phyloP scores from a whole-genome alignment of 1,140 invertebrate genomes.

The Odontomachus brunneus region DNA sequence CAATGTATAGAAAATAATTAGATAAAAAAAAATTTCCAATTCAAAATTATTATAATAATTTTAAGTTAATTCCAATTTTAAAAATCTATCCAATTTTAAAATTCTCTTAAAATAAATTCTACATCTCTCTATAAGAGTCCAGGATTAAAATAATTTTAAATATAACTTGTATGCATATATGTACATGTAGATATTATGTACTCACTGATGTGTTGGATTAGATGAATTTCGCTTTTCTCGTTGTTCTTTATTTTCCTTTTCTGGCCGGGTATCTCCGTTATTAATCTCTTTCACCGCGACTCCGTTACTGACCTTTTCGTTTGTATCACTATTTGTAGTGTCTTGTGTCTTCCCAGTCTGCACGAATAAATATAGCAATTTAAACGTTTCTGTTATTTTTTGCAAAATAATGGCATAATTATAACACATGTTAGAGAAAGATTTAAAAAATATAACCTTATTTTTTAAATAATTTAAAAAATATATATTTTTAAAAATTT shows the following conservation, averaged over 20 bases:
- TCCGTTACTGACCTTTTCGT: conserved; percentile 83
- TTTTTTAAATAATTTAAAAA: background rate
- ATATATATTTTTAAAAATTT: no score
- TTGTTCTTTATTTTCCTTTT: conserved; percentile 83
- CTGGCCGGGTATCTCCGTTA: conserved; percentile 80
- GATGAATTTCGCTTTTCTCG: conserved; percentile 81
- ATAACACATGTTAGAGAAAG: background rate
- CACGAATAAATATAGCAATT: conserved; percentile 59
- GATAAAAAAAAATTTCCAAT: conserved; percentile 3
- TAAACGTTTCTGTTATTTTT: background rate
- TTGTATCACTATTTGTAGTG: conserved; percentile 70
- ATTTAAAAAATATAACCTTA: background rate
- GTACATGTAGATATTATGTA: conserved; percentile 20
- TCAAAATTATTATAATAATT: background rate
- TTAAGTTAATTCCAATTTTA: no score
- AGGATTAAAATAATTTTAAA: no score
- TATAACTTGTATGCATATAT: background rate
- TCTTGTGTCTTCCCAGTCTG: conserved; percentile 80
- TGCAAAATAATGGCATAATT: background rate
- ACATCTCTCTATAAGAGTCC: no score
- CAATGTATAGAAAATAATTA: conserved; percentile 3
- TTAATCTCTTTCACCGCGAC: conserved; percentile 81
- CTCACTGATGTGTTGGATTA: conserved; percentile 81
- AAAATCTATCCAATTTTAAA: no score
- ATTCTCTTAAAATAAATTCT: no score